Base-by-base conservation (phyloP, 92 coral and sea anemone species). In the Epizoanthus scotinus region DNA sequence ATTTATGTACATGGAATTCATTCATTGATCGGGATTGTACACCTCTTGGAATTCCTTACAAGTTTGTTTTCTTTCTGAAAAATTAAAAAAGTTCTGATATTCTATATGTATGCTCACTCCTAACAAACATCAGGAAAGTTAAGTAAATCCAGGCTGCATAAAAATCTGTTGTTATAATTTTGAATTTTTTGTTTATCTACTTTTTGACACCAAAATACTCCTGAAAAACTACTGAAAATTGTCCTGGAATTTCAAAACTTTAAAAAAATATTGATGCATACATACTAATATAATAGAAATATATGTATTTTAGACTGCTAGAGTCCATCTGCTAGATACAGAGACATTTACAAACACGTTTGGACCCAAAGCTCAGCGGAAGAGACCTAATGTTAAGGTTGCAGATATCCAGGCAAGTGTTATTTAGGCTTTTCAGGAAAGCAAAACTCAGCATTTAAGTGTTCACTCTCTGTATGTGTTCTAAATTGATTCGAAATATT, bases 351-450 rank as follows among this genome's bases (percentile, higher is more conserved):
- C 68, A 6, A 90, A 94, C 34, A 95, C 98, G 24, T 95, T 95
- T 91, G 98, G 98, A 77, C 95, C 97, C 22, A 95, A 93, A 78
- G 95, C 98, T 17, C 98, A 92, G 71, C 87, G 98, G 31, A 95
- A 95, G 78, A 73, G 98, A 85, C 98, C 98, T 65, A 91, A 88
- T 55, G 86, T 95, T 14, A 80, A 80, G 25, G 94, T 85, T 21
- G 77, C 85, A 38, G 98, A 95, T 78, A 60, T 95, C 36, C 91
- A 91, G 94, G 98, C 93, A 56, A 52, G 70, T 62, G 2, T 29
- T 2, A n/a, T 3, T 34, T 5, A 61, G 4, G 1, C n/a, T 3
- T 18, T 19, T 3, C 12, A 15, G 22, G 12, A 5, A 22, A 64
- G 6, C 49, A 63, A n/a, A 6, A 3, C 64, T 14, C 49, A 2